A percentile compares a stretch with the other conserved stretches of the same genome.
Conservation (phyloP, 1,140 invertebrate species). For the Trypoxylus dichotomus region DNA sequence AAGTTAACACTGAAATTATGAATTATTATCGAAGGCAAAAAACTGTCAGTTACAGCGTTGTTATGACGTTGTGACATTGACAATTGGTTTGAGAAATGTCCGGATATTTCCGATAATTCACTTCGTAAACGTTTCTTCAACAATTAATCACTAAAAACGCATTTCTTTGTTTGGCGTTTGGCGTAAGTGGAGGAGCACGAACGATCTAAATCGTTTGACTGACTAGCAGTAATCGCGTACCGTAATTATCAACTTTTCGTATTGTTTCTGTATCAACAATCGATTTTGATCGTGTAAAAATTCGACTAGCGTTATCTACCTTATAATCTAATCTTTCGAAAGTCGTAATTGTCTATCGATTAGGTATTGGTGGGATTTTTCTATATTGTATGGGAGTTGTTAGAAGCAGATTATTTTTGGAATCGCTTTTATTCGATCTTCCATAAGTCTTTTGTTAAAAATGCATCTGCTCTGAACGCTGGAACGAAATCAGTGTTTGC, state of each 20-base stretch:
- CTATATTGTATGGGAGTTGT: neutral
- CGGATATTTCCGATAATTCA: neutral
- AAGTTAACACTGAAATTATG: conserved; percentile 16
- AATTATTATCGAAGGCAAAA: neutral
- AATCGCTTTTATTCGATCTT: too few relatives aligned
- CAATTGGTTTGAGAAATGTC: neutral
- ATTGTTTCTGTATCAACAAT: neutral
- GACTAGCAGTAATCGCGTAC: neutral
- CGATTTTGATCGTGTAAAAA: neutral
- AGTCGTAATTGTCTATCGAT: neutral
- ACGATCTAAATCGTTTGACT: neutral
- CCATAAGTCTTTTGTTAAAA: too few relatives aligned
- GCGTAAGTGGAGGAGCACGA: neutral
- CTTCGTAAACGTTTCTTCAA: neutral
- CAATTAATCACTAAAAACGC: neutral
- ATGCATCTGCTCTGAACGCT: too few relatives aligned
- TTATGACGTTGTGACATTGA: neutral
- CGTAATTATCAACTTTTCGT: neutral
- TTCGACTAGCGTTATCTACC: neutral
- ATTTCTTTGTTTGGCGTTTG: neutral
- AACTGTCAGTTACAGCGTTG: neutral
- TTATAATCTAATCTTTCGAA: neutral
- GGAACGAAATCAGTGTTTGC: too few relatives aligned
- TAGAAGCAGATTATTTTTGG: too few relatives aligned
- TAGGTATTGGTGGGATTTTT: neutral